These are phyloP conservation scores for Saccostrea glomerata DNA, from an alignment of 1,140 invertebrate genomes.

Conservation along the genomic window DNA sequence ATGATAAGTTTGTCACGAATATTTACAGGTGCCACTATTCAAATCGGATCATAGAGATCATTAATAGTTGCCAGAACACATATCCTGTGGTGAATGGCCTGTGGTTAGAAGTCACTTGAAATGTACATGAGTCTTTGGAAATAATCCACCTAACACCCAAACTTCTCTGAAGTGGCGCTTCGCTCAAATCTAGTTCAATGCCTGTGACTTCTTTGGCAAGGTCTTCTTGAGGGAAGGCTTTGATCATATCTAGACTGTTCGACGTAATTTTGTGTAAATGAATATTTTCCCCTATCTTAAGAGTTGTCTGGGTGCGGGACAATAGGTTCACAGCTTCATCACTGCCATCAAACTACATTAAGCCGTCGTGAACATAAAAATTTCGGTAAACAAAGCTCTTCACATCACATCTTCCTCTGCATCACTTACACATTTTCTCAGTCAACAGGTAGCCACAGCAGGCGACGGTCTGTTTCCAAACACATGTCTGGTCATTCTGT, in stretches of 20 bases:
- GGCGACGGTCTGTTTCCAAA: too few relatives aligned
- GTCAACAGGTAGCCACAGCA: too few relatives aligned
- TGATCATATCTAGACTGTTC: too few relatives aligned
- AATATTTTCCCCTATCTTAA: conserved; percentile 41
- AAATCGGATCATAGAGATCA: conserved; percentile 47
- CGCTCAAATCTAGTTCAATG: too few relatives aligned
- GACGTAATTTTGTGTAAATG: conserved; percentile 52
- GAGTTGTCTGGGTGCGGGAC: too few relatives aligned
- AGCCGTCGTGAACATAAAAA: conserved; percentile 61
- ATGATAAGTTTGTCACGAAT: conserved; percentile 78
- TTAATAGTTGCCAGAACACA: conserved; percentile 46
- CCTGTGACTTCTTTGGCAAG: too few relatives aligned
- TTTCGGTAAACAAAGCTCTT: conserved; percentile 32
- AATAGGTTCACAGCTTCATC: conserved; percentile 41
- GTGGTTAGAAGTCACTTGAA: too few relatives aligned
- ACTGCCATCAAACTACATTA: conserved; percentile 32
- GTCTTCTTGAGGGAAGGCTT: too few relatives aligned
- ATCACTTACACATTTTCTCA: too few relatives aligned
- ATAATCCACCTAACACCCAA: conserved; percentile 56
- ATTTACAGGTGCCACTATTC: conserved; percentile 58
- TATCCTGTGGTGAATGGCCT: conserved; percentile 43
- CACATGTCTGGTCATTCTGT: too few relatives aligned
- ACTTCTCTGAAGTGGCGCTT: conserved; percentile 41
- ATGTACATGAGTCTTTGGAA: conserved; percentile 42
- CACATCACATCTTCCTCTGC: conserved; percentile 46